phyloP scores from a whole-genome alignment of 2,797 vertebrate genomes.

The Poecilia gillii region DNA sequence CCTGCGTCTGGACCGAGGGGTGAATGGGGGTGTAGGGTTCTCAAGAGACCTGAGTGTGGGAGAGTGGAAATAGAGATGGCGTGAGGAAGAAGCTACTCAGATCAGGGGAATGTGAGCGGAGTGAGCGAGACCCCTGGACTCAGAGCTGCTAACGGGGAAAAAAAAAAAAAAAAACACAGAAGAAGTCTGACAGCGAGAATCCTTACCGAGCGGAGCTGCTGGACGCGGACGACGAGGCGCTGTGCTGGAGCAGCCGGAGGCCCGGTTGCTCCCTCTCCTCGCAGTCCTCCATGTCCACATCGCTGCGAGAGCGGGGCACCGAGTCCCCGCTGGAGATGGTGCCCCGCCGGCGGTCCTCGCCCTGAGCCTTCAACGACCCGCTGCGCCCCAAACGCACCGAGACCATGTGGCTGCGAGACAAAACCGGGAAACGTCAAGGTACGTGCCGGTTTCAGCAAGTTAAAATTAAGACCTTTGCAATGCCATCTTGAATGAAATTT shows the following conservation, averaged over 20 bases:
- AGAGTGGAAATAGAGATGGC: slow-evolving; percentile 55
- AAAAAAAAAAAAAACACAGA: neutral
- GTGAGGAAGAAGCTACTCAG: slow-evolving; percentile 33
- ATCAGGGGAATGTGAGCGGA: neutral
- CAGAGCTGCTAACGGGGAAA: neutral
- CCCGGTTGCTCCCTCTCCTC: slow-evolving; percentile 82
- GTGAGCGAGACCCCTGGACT: neutral
- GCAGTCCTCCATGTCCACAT: slow-evolving; percentile 94
- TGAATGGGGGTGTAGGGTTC: slow-evolving; percentile 94
- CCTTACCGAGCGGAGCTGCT: slow-evolving; percentile 88
- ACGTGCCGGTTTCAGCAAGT: neutral
- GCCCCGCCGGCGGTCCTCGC: slow-evolving; percentile 88
- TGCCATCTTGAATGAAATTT: no score
- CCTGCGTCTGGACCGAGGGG: slow-evolving; percentile 91
- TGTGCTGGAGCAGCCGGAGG: slow-evolving; percentile 87
- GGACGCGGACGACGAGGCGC: slow-evolving; percentile 87
- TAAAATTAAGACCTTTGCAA: no score
- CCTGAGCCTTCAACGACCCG: slow-evolving; percentile 92
- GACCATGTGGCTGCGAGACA: slow-evolving; percentile 72
- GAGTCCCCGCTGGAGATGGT: slow-evolving; percentile 78
- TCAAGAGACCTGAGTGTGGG: slow-evolving; percentile 88
- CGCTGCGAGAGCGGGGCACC: slow-evolving; percentile 91
- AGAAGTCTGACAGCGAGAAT: rapidly evolving
- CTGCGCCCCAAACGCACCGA: slow-evolving; percentile 89
- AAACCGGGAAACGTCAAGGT: slow-evolving; percentile 6